Base-by-base conservation (phyloP, 1,140 invertebrate species). In the Halyomorpha halys region DNA sequence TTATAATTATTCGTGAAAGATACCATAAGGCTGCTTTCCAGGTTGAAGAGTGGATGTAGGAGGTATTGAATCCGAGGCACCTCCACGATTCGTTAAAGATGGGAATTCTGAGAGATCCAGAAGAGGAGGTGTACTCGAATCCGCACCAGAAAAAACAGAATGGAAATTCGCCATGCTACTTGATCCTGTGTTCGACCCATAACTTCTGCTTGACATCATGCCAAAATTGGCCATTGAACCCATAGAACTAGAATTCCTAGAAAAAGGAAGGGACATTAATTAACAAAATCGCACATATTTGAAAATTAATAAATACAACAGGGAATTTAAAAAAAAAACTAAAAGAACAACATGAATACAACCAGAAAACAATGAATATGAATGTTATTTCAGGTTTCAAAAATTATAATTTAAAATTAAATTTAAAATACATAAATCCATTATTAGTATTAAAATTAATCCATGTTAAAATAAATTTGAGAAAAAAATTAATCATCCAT, bases 41-140 rank as follows among this genome's bases (percentile, higher is more conserved):
- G 88, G 88, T 77, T 89, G 86, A 65, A 88, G 69, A 51, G 70
- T 81, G 77, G 81, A 86, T 70, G 84, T 82, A 75, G 83, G 88
- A 75, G 85, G 87, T 81, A 84, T 85, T 73, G 81, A 85, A 79
- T 85, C 84, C 76, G 86, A 81, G 71, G 83, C 82, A 76, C 84
- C 69, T 75, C 83, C 82, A 74, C 87, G 81, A 75, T 86, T 87
- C 69, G 89, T 92, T 72, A 94, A 79, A 66, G 90, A 92, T 67
- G 91, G 91, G 76, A 94, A 94, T 76, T 93, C 90, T 69, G 88
- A 91, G 86, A 90, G 82, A 78, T 94, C 91, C 69, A 93, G 79
- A 63, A 91, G 79, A 65, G 89, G 86, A 54, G 89, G 89, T 72
- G 87, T 89, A 72, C 82, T 85, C 71, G 83, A 83, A 71, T 87